Evolutionary conservation across 2,113 vertebrate genomes (phyloP).

Genomic region (Gadus chalcogrammus): DNA sequence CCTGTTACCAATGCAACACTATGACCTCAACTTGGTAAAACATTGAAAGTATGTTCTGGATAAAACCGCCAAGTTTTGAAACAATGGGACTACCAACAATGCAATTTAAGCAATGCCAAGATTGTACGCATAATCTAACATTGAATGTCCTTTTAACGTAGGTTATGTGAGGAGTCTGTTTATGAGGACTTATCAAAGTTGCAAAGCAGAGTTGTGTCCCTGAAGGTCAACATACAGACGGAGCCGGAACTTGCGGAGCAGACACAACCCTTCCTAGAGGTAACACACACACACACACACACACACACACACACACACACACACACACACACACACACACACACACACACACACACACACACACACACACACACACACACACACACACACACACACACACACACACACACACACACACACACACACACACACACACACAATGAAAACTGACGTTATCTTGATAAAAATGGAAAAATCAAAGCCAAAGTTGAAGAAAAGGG

Average conservation of each 20-base stretch:
- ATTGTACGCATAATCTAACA: background rate
- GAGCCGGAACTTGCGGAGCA: conserved; percentile 68
- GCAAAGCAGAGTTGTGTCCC: conserved; percentile 62
- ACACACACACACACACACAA: background rate
- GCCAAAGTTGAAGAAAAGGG: background rate
- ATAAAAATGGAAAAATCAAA: background rate
- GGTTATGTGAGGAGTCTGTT: conserved; percentile 73
- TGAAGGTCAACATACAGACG: conserved; percentile 56
- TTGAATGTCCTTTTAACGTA: conserved; percentile 29
- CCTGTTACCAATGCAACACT: background rate
- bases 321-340: background rate
- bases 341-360: too few relatives aligned
- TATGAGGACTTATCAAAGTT: conserved; percentile 73
- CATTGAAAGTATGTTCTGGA: background rate
- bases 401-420: too few relatives aligned
- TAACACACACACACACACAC: conserved; percentile 24
- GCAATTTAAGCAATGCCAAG: background rate
- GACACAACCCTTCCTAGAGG: conserved; percentile 70
- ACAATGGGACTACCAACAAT: too few relatives aligned
- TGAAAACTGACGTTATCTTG: background rate
- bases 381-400: background rate
- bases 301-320: too few relatives aligned
- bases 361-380: too few relatives aligned
- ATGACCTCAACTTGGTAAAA: background rate
- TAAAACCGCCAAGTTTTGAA: too few relatives aligned